Evolutionary conservation across 2,797 vertebrate species (phyloP), one percentile per base, ranked within the genome.

Genomic region (Characodon lateralis): DNA sequence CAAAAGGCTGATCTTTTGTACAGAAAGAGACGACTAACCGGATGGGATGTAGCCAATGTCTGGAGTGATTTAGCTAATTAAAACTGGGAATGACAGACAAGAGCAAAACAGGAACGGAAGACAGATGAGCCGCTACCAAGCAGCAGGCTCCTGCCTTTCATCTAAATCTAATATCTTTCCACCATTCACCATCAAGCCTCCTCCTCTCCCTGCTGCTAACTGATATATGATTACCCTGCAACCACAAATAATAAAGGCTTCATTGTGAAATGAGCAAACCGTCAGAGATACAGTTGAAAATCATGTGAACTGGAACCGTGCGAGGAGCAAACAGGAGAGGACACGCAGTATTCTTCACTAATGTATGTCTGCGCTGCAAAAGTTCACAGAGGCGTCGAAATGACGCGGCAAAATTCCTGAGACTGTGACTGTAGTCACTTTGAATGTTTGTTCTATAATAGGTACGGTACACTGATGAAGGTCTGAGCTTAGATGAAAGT

Each of bases 41-140:
- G 76, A 76, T 73, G 83, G 82, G 84, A 83, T 82, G 82, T 51
- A 74, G 81, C 77, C 72, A 83, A 83, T 83, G 78, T 89, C 76
- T 80, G 35, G 80, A 73, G 74, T 83, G 80, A 87, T 86, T 83
- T 86, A 7, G 77, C 76, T 73, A 83, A 89, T 83, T 86, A 85
- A 82, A 90, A 84, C 86, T 58, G 39, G 84, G 78, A 82, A 82
- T 78, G 76, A 77, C 58, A 81, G 59, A 78, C 70, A 77, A 79
- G 48, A 74, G 77, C 22, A 71, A 78, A 69, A 78, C 72, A 63
- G 69, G 53, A 81, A 80, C 71, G 77, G 43, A 76, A 53, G 75
- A 79, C 48, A 74, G 73, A 85, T 66, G 61, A 83, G 70, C 46
- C 68, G 65, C 72, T 77, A 39, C 72, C 74, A 77, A 88, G 88